phyloP scores from a whole-genome alignment of 2,113 vertebrate species.

The Salvelinus fontinalis region DNA sequence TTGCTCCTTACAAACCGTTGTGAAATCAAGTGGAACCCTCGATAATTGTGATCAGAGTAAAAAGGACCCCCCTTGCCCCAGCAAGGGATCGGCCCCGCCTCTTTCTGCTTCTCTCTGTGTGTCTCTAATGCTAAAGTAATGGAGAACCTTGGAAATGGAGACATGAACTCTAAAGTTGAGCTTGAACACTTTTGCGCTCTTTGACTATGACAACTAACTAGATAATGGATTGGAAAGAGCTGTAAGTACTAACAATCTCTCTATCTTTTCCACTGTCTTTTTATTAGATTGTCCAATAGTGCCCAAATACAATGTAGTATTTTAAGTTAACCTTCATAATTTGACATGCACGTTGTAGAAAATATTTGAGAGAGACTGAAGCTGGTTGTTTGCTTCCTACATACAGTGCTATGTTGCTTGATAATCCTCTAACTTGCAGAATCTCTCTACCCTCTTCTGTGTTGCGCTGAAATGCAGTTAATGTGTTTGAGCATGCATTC shows the following conservation, averaged over 20 bases:
- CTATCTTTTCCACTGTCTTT: neutral
- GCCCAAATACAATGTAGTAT: neutral
- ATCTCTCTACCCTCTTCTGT: constrained; percentile 38
- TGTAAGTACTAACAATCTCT: constrained; percentile 71
- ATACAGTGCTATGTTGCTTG: neutral
- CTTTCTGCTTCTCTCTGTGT: constrained; percentile 10
- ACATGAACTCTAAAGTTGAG: constrained; percentile 62
- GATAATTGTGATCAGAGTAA: constrained; percentile 65
- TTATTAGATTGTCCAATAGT: neutral
- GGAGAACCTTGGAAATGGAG: constrained; percentile 62
- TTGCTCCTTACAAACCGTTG: constrained; percentile 61
- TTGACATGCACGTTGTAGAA: neutral
- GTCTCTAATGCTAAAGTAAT: constrained; percentile 64
- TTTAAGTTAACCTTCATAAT: neutral
- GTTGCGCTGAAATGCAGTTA: neutral
- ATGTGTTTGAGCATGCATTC: constrained; percentile 1
- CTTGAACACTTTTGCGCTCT: constrained; percentile 9
- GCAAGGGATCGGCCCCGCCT: constrained; percentile 51
- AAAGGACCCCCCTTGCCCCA: constrained; percentile 57
- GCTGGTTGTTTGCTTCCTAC: neutral
- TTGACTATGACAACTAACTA: constrained; percentile 53
- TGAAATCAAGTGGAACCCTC: constrained; percentile 72
- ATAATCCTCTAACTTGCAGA: neutral
- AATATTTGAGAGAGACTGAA: neutral
- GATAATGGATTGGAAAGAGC: constrained; percentile 84